These are phyloP conservation scores for Stegodyphus dumicola DNA, from an alignment of 1,140 invertebrate genomes.

Conservation along the genomic window DNA sequence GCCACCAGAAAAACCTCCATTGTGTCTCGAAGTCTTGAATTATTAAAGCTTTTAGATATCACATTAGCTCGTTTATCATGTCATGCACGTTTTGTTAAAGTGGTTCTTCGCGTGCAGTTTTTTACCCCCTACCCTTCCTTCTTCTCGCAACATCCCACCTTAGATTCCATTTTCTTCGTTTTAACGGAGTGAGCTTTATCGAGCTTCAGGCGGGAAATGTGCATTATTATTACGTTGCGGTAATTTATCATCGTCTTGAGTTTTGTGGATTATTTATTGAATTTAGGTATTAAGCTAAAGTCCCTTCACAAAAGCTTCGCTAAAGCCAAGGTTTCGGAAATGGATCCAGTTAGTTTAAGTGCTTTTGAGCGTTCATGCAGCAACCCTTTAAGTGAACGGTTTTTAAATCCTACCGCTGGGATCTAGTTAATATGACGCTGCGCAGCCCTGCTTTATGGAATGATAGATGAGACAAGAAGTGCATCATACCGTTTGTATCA, in stretches of 20 bases:
- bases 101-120: background rate
- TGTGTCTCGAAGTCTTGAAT: background rate
- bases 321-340: conserved; percentile 6
- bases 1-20: background rate
- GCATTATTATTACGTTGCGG: conserved; percentile 36
- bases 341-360: conserved; percentile 43
- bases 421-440: conserved; percentile 14
- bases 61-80: conserved; percentile 7
- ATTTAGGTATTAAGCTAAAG: conserved; percentile 17
- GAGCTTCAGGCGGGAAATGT: conserved; percentile 4
- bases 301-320: conserved; percentile 12
- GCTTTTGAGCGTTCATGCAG: conserved; percentile 8
- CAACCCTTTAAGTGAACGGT: conserved; percentile 1
- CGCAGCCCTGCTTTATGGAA: background rate
- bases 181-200: background rate
- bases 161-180: background rate
- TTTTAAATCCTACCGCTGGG: conserved; percentile 31
- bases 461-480: background rate
- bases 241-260: conserved; percentile 38
- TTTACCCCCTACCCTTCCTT: too few species aligned
- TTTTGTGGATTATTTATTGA: conserved; percentile 49
- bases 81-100: background rate
- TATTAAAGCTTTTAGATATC: conserved; percentile 15
- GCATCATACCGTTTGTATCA: too few species aligned
- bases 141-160: too few species aligned